phyloP scores from a whole-genome alignment of 2,797 vertebrate genomes.

The Siniperca undulata region DNA sequence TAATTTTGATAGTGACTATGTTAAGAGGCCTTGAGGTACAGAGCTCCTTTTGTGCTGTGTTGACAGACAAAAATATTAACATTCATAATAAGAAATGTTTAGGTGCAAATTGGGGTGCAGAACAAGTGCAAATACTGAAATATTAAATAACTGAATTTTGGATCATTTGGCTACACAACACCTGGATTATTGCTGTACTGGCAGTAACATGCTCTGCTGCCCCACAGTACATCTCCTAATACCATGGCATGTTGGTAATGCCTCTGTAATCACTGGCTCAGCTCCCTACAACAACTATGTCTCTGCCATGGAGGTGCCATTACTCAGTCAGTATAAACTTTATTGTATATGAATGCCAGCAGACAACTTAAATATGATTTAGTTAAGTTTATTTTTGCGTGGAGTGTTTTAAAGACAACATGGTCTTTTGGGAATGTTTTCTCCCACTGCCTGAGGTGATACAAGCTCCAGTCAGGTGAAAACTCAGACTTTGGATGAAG shows the following conservation, averaged over 20 bases:
- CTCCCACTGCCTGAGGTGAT: constrained; percentile 3
- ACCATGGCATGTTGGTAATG: constrained; percentile 19
- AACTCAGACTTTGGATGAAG: constrained; percentile 38
- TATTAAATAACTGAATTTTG: background rate
- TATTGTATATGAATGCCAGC: background rate
- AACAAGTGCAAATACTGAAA: background rate
- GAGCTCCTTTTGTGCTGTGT: background rate
- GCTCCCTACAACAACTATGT: background rate
- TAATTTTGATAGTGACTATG: background rate
- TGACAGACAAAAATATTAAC: background rate
- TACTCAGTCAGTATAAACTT: background rate
- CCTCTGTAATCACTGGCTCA: constrained; percentile 30
- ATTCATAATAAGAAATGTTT: background rate
- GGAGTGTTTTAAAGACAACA: background rate
- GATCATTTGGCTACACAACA: background rate
- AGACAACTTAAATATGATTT: background rate
- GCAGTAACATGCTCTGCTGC: constrained; percentile 26
- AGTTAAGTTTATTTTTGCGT: background rate
- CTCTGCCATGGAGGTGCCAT: background rate
- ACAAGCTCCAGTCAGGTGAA: constrained; percentile 51
- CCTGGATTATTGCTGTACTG: constrained; percentile 9
- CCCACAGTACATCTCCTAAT: constrained; percentile 17
- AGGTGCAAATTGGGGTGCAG: background rate
- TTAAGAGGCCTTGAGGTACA: background rate
- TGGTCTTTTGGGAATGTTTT: constrained; percentile 2